Conservation (phyloP, 2,113 vertebrate genomes). For the Chaetodon trifascialis region DNA sequence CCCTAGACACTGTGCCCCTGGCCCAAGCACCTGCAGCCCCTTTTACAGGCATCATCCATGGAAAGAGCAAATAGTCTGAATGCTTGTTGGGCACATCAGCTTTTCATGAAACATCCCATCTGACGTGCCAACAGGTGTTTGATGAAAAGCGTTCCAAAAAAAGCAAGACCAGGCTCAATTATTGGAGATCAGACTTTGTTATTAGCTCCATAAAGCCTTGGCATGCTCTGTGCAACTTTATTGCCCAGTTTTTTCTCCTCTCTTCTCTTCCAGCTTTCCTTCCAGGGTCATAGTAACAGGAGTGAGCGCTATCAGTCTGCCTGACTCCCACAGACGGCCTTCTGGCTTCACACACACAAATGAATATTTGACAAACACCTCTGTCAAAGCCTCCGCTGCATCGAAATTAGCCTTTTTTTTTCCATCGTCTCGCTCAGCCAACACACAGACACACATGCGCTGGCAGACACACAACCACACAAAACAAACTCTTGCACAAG, state of each 20-base stretch:
- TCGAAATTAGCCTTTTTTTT: slow-evolving; percentile 36
- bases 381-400: slow-evolving; percentile 57
- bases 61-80: slow-evolving; percentile 73
- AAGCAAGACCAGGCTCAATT: background rate
- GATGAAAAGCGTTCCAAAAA: background rate
- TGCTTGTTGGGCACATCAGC: slow-evolving; percentile 65
- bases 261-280: slow-evolving; percentile 14
- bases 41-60: slow-evolving; percentile 74
- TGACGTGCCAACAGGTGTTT: slow-evolving; percentile 57
- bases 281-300: slow-evolving; percentile 78
- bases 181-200: slow-evolving; percentile 24
- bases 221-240: slow-evolving; percentile 11
- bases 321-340: slow-evolving; percentile 75
- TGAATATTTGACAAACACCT: slow-evolving; percentile 80
- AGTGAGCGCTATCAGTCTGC: slow-evolving; percentile 66
- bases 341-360: slow-evolving; percentile 67
- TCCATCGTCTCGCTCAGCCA: background rate
- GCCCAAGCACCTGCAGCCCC: slow-evolving; percentile 78
- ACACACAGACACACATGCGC: slow-evolving; percentile 19
- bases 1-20: slow-evolving; percentile 74
- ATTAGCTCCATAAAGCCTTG: slow-evolving; percentile 43
- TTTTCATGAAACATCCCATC: slow-evolving; percentile 34
- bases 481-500: slow-evolving; percentile 29
- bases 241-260: slow-evolving; percentile 10
- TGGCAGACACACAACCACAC: slow-evolving; percentile 37